Conservation (phyloP, 1,140 invertebrate species). For the Eubasilissa regina region DNA sequence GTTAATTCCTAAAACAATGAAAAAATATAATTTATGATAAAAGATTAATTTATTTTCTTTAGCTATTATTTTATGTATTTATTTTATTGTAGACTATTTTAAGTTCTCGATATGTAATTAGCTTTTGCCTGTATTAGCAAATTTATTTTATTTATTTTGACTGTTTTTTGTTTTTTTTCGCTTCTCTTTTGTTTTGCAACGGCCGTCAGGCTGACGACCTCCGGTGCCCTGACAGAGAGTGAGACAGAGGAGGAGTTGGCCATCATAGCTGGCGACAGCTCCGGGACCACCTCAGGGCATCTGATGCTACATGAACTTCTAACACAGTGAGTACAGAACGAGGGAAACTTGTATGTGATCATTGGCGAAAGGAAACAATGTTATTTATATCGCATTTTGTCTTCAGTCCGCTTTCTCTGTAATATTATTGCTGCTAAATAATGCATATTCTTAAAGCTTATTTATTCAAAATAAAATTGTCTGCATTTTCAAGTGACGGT, state of each 20-base stretch:
- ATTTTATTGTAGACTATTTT: neutral
- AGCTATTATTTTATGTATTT: too few relatives aligned
- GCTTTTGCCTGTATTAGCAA: neutral
- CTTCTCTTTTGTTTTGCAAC: slow-evolving; percentile 49
- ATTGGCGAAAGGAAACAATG: too few relatives aligned
- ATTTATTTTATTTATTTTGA: slow-evolving; percentile 43
- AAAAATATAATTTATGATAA: too few relatives aligned
- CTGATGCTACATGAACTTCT: slow-evolving; percentile 50
- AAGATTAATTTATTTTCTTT: too few relatives aligned
- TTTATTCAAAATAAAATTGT: too few relatives aligned
- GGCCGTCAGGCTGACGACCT: slow-evolving; percentile 54
- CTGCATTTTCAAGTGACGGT: too few relatives aligned
- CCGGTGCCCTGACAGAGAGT: slow-evolving; percentile 56
- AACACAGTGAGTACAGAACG: slow-evolving; percentile 50
- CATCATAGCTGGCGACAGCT: slow-evolving; percentile 45
- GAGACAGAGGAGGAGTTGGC: slow-evolving; percentile 59
- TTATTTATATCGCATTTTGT: too few relatives aligned
- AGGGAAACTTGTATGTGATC: neutral
- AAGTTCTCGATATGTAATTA: neutral
- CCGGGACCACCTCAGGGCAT: slow-evolving; percentile 41
- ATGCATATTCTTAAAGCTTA: too few relatives aligned
- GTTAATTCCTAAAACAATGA: too few relatives aligned
- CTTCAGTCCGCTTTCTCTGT: too few relatives aligned
- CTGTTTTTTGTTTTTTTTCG: slow-evolving; percentile 51
- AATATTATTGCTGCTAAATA: too few relatives aligned